A percentile compares a stretch with the other conserved stretches of the same genome.
These are phyloP conservation scores for Phocoena sinus DNA, from an alignment of 2,113 vertebrate genomes.

Conservation along the genomic window DNA sequence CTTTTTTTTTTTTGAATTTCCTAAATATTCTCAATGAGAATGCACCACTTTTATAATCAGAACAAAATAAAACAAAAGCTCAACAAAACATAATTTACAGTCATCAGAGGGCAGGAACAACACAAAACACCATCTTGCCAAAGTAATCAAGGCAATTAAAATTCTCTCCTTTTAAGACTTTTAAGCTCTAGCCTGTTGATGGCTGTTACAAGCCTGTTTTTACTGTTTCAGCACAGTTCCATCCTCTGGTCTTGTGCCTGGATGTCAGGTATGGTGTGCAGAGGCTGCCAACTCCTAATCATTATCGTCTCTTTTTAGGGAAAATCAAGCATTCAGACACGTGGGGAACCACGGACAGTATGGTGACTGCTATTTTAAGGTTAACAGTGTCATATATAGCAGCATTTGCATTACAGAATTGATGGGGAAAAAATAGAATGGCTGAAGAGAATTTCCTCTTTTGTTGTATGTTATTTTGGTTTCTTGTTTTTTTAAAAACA, in stretches of 20 bases:
- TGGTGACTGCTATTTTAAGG: neutral
- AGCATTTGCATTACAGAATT: neutral
- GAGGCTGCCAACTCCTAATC: neutral
- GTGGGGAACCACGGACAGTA: neutral
- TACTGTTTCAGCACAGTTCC: neutral
- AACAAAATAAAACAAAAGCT: conserved; percentile 55
- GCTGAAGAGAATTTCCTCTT: neutral
- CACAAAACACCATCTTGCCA: conserved; percentile 43
- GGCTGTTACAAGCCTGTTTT: neutral
- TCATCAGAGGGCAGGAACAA: conserved; percentile 36
- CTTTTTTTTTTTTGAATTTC: neutral
- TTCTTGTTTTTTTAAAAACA: neutral
- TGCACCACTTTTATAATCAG: conserved; percentile 20
- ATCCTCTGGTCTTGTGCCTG: neutral
- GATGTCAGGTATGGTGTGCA: neutral
- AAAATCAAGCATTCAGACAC: neutral
- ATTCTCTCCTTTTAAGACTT: conserved; percentile 24
- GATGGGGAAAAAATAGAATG: too few relatives aligned
- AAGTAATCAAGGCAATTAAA: conserved; percentile 42
- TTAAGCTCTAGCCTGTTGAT: neutral
- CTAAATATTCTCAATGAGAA: conserved; percentile 24
- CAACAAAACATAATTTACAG: conserved; percentile 44
- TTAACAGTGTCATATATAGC: neutral
- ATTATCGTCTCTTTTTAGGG: neutral
- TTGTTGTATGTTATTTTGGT: neutral